phyloP scores from a whole-genome alignment of 2,113 vertebrate genomes.

The Tenebrosternarchus preto region DNA sequence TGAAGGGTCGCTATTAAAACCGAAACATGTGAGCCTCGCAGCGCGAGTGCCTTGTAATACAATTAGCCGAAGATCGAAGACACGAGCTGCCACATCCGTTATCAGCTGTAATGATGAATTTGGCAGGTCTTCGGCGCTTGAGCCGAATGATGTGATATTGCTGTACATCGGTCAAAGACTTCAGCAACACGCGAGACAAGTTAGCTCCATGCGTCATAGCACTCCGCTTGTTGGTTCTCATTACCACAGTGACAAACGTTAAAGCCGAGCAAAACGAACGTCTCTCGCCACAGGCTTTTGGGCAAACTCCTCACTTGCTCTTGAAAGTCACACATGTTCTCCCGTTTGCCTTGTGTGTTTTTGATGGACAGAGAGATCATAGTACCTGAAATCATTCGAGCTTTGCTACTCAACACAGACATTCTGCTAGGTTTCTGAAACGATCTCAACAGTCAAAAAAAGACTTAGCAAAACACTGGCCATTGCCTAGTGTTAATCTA shows the following conservation, averaged over 20 bases:
- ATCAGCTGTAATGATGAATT: constrained; percentile 23
- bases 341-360: too few species aligned
- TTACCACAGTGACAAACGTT: neutral
- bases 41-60: constrained; percentile 66
- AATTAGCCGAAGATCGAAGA: constrained; percentile 65
- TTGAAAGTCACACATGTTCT: too few species aligned
- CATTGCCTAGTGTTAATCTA: too few species aligned
- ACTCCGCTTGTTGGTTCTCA: neutral
- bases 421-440: neutral
- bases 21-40: constrained; percentile 68
- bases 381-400: neutral
- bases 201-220: neutral
- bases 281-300: too few species aligned
- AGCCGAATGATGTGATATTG: constrained; percentile 21
- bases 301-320: too few species aligned
- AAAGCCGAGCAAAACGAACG: too few species aligned
- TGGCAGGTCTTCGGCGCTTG: neutral
- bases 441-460: too few species aligned
- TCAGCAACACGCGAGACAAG: neutral
- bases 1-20: constrained; percentile 68
- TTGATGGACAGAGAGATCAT: too few species aligned
- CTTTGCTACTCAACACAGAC: neutral
- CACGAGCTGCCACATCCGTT: constrained; percentile 31
- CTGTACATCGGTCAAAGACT: neutral
- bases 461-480: neutral